A percentile compares a stretch with the other conserved stretches of the same genome.
Conservation (phyloP, 2,797 vertebrate genomes). For the Rhodeus uyekii region DNA sequence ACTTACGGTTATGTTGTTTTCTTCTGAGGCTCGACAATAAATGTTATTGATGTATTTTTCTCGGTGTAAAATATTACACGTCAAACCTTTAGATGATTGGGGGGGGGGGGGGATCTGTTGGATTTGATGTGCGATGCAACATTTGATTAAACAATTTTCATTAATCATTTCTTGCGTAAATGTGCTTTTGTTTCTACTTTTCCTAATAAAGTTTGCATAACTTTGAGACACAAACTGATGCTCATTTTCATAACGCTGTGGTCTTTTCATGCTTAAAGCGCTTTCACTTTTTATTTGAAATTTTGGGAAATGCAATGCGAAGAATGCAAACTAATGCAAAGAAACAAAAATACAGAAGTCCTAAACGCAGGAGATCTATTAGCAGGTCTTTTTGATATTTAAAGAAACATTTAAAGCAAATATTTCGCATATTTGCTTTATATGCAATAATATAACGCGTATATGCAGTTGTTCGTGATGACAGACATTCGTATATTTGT, state of each 20-base stretch:
- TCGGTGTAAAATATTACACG: background rate
- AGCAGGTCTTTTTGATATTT: background rate
- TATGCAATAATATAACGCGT: no score
- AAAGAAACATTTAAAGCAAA: no score
- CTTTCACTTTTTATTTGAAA: background rate
- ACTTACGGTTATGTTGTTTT: conserved; percentile 31
- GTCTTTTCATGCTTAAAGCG: background rate
- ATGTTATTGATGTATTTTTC: conserved; percentile 2
- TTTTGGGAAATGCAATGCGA: background rate
- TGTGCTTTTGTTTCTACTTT: conserved; percentile 31
- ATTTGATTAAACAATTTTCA: conserved; percentile 70
- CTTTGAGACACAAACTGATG: background rate
- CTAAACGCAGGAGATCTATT: background rate
- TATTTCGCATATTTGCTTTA: no score
- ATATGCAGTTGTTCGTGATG: background rate
- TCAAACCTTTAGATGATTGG: background rate
- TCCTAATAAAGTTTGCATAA: conserved; percentile 20
- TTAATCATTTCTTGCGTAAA: conserved; percentile 73
- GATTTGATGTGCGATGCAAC: conserved; percentile 40
- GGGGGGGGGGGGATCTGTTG: background rate
- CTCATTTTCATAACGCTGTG: background rate
- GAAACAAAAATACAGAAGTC: background rate
- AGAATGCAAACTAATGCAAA: background rate
- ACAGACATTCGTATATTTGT: background rate
- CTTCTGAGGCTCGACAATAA: background rate